phyloP scores from a whole-genome alignment of 2,888 invertebrate species.

The Melipona bicolor region DNA sequence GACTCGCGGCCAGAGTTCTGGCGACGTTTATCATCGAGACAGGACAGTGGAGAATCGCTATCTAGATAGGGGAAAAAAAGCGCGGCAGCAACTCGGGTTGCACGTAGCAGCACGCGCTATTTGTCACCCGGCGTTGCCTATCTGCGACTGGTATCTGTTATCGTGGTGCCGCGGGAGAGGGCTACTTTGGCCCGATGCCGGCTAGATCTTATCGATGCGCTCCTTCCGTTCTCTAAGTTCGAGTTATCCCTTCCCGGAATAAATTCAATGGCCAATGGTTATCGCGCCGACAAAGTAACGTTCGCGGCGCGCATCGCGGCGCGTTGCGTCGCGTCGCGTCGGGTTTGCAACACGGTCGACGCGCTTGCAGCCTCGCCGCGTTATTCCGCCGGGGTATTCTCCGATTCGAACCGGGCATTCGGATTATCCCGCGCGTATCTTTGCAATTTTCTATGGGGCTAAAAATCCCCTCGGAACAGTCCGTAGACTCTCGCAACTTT shows the following conservation, averaged over 20 bases:
- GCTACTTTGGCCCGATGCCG: constrained; percentile 67
- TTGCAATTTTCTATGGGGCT: not conserved
- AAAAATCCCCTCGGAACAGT: not conserved
- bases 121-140: constrained; percentile 65
- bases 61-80: constrained; percentile 61
- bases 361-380: not conserved
- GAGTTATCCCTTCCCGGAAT: constrained; percentile 69
- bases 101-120: constrained; percentile 68
- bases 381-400: not conserved
- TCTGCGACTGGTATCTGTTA: constrained; percentile 69
- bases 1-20: constrained; percentile 39
- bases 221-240: constrained; percentile 68
- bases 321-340: constrained; percentile 43
- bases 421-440: not conserved
- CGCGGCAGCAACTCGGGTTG: constrained; percentile 58
- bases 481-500: not conserved
- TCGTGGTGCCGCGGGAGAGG: constrained; percentile 62
- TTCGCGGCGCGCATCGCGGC: constrained; percentile 23
- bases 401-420: constrained; percentile 21
- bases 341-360: constrained; percentile 63
- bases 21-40: constrained; percentile 71
- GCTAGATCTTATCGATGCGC: constrained; percentile 65
- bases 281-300: constrained; percentile 71
- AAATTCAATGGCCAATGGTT: constrained; percentile 74
- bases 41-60: constrained; percentile 71